Percentiles rank a stretch among this genome's conserved stretches.
Conservation (phyloP, 2,797 vertebrate genomes). For the Triplophysa bombifrons region DNA sequence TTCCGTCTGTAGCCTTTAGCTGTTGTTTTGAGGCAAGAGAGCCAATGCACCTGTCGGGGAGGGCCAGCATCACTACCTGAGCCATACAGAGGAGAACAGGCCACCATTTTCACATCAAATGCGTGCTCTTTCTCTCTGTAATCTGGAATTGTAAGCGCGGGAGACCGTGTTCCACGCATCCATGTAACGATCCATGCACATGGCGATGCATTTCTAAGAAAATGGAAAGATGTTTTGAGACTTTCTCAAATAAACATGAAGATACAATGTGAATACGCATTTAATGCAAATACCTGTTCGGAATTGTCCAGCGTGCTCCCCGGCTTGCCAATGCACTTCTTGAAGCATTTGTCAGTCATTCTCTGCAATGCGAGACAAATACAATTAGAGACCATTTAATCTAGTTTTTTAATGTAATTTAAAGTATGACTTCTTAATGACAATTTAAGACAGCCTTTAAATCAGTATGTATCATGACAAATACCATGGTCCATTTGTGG, state of each 20-base stretch:
- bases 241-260: neutral
- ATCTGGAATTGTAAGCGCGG: conserved; percentile 90
- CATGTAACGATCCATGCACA: conserved; percentile 99
- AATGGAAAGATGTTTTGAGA: neutral
- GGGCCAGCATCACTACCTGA: conserved; percentile 19
- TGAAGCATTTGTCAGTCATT: conserved; percentile 99
- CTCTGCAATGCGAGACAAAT: conserved; percentile 73
- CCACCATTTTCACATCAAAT: conserved; percentile 76
- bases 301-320: conserved; percentile 93
- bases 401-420: too few species aligned
- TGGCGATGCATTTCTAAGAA: conserved; percentile 93
- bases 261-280: too few species aligned
- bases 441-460: neutral
- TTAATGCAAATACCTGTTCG: conserved; percentile 83
- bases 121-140: conserved; percentile 91
- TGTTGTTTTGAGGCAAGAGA: conserved; percentile 5
- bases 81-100: conserved; percentile 43
- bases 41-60: neutral
- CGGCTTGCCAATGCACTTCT: conserved; percentile 94
- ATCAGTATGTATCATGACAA: too few species aligned
- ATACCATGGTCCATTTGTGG: too few species aligned
- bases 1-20: conserved; percentile 19
- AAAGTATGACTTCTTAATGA: neutral
- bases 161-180: conserved; percentile 97
- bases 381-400: neutral